Conservation (phyloP, 2,888 invertebrate species). For the Mayetiola destructor region DNA sequence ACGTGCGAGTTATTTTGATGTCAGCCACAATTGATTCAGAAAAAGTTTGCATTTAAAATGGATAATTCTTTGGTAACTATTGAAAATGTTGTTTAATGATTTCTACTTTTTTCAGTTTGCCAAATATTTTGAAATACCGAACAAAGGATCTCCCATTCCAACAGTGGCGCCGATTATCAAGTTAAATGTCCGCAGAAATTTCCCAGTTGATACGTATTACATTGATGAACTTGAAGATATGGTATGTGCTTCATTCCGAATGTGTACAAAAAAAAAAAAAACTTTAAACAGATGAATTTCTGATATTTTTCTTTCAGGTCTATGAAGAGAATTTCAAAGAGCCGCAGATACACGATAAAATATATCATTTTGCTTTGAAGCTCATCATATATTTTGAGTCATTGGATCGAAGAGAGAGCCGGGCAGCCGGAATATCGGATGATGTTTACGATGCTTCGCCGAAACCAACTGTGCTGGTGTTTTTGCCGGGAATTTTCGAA, state of each 20-base stretch:
- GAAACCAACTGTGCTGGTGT: constrained; percentile 62
- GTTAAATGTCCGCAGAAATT: background rate
- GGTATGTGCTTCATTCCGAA: background rate
- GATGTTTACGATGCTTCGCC: constrained; percentile 19
- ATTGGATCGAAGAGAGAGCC: constrained; percentile 27
- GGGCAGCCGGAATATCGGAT: background rate
- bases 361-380: constrained; percentile 46
- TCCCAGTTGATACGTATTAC: background rate
- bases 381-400: constrained; percentile 38
- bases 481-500: constrained; percentile 77
- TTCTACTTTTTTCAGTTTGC: constrained; percentile 39
- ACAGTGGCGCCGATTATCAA: constrained; percentile 7
- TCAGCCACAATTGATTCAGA: constrained; percentile 78
- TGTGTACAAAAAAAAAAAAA: background rate
- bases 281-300: background rate
- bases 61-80: background rate
- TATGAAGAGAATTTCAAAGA: constrained; percentile 37
- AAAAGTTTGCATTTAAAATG: constrained; percentile 23
- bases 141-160: background rate
- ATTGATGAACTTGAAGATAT: background rate
- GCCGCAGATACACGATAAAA: constrained; percentile 43
- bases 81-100: background rate
- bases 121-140: constrained; percentile 41
- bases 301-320: constrained; percentile 30
- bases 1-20: constrained; percentile 73